Evolutionary conservation across 2,797 vertebrate species (phyloP), one percentile per base, ranked within the genome.

Genomic region (Trematomus bernacchii): DNA sequence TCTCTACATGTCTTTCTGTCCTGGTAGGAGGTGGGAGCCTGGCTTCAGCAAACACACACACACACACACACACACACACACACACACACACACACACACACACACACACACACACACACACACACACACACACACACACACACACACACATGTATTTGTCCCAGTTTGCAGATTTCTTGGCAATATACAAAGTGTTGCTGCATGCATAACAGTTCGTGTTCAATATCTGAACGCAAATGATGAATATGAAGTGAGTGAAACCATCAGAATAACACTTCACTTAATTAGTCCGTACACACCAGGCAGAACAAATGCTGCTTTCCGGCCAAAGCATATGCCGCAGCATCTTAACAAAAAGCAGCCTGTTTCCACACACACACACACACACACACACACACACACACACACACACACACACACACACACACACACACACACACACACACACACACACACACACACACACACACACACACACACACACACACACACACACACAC

Each of bases 181-280:
- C 95, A 94, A 84, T 80, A 63, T 58, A 73, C 70, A 83, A 94
- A 88, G 94, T 95, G 95, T 96, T 95, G 94, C 93, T 91, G 93
- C 92, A 92, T 89, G 88, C 87, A 89, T 93, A 94, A 94, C 95
- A 94, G 93, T 95, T 94, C 90, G 77, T 66, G 83, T 90, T 92
- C 89, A 89, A 90, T 94, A 94, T 93, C 91, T 88, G 79, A 94
- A 91, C 89, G 82, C 90, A 91, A 91, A 91, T 76, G 85, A 92
- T 88, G 93, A 95, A 94, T 93, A 94, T 93, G 87, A 95, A 93
- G 92, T 93, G 90, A 92, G 89, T 87, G 91, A 89, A 94, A 89
- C 78, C 89, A 89, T 85, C 95, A 90, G 93, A 94, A 93, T 93
- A 95, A 93, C 94, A 95, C 93, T 91, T 94, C 80, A 79, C 87